Base-by-base conservation (phyloP, 2,797 vertebrate species). In the Tolypeutes matacus region DNA sequence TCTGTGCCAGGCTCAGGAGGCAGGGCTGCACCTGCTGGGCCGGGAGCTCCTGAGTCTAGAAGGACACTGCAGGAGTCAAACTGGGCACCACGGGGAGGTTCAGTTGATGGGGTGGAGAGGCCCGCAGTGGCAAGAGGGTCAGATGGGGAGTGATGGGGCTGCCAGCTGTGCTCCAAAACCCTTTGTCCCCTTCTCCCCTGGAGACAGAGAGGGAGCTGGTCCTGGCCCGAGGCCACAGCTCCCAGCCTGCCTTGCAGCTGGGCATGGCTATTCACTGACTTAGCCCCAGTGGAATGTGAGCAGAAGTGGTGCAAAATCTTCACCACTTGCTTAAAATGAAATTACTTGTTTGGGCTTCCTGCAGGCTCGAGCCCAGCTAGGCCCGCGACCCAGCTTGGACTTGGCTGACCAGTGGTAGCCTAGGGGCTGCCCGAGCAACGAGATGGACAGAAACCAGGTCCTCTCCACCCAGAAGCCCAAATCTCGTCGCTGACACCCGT, bases 31-130 rank as follows among this genome's bases (percentile, higher is more conserved):
- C 9, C 10, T 23, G 34, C 53, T 15, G 31, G 36, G 46, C 18
- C 53, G 2, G 17, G 36, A 51, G 34, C 39, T 14, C 3, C 21
- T 36, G 9, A 42, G 6, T 3, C 9, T 12, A 2, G 14, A 58
- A 49, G 14, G 36, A 39, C 72, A 31, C 0, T 21, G 0, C 3
- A 4, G 39, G 31, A 51, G 34, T 2, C 5, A 0, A 3, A 20
- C 7, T 0, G 27, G 36, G 53, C 15, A 7, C 18, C 9, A 0
- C 0, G 25, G 39, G 23, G 20, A 51, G 12, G 15, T 17, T 49
- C 76, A 51, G 51, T 42, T 36, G 2, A 1, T 3, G 17, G n/a
- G 13, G 25, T 12, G 4, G 31, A 14, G 23, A 60, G 23, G 51
- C 11, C 31, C 2, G 0, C 0, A 15, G 14, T 18, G 39, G 9